A percentile compares a stretch with the other conserved stretches of the same genome.
These are phyloP conservation scores for Scleropages formosus DNA, from an alignment of 2,797 vertebrate genomes.

Conservation along the genomic window DNA sequence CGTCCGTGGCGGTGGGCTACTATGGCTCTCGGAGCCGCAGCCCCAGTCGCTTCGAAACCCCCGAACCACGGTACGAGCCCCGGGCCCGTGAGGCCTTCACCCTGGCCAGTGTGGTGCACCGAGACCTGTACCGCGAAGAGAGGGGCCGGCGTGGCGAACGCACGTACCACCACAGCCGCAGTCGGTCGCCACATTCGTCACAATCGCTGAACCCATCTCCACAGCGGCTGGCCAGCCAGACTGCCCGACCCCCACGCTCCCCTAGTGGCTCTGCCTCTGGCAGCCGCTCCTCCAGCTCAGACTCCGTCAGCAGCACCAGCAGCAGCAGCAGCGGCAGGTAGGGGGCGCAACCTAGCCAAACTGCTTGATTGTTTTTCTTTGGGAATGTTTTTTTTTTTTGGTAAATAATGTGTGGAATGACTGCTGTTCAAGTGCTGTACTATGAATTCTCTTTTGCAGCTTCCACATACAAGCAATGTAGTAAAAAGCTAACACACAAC, in stretches of 20 bases:
- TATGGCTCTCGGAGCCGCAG: slow-evolving; percentile 95
- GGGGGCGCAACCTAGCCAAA: slow-evolving; percentile 38
- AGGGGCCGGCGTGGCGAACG: slow-evolving; percentile 86
- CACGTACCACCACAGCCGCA: slow-evolving; percentile 90
- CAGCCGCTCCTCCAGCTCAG: slow-evolving; percentile 95
- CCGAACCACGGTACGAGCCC: slow-evolving; percentile 92
- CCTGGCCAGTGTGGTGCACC: slow-evolving; percentile 94
- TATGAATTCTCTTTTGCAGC: too few species aligned
- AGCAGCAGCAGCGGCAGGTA: slow-evolving; percentile 98
- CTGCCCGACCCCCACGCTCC: slow-evolving; percentile 78
- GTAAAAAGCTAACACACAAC: too few species aligned
- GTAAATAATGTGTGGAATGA: too few species aligned
- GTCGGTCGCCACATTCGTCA: slow-evolving; percentile 90
- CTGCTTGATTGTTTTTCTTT: too few species aligned
- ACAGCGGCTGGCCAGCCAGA: slow-evolving; percentile 86
- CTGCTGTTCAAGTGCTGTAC: too few species aligned
- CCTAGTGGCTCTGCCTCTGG: slow-evolving; percentile 87
- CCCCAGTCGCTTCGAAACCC: slow-evolving; percentile 90
- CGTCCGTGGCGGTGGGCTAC: slow-evolving; percentile 76
- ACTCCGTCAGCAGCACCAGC: slow-evolving; percentile 97
- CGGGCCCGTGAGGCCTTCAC: slow-evolving; percentile 90
- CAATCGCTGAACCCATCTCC: slow-evolving; percentile 93
- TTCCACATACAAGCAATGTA: too few species aligned
- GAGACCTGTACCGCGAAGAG: slow-evolving; percentile 96
- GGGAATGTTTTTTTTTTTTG: too few species aligned